Percentiles rank a stretch among this genome's conserved stretches.
Conservation (phyloP, 2,113 vertebrate genomes). For the Antennarius striatus region DNA sequence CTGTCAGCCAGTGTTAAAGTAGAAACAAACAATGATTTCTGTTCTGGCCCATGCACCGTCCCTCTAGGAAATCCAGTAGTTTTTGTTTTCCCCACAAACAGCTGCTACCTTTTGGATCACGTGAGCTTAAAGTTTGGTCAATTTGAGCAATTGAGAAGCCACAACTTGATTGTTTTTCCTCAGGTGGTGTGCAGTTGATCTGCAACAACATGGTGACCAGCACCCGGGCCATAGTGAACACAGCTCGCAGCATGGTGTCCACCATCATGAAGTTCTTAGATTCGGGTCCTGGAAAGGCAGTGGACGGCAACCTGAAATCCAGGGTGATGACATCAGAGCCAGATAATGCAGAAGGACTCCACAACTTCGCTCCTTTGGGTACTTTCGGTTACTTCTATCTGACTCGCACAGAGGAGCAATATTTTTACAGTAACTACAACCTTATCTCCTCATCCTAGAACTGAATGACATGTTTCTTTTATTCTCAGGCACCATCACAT, state of each 20-base stretch:
- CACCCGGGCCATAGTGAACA: constrained; percentile 98
- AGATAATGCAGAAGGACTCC: constrained; percentile 97
- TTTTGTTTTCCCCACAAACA: too few species aligned
- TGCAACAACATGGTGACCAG: constrained; percentile 99
- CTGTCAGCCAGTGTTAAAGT: too few species aligned
- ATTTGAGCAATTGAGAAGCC: background rate
- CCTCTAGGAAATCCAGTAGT: too few species aligned
- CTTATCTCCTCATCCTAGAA: background rate
- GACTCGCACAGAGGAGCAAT: background rate
- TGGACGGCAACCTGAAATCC: constrained; percentile 93
- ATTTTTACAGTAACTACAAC: background rate
- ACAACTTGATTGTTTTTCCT: constrained; percentile 1
- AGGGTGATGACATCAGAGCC: constrained; percentile 95
- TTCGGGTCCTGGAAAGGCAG: constrained; percentile 90
- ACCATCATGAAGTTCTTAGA: constrained; percentile 99
- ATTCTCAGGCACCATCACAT: constrained; percentile 93
- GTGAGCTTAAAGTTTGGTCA: background rate
- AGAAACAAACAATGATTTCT: too few species aligned
- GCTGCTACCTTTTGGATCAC: background rate
- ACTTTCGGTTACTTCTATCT: background rate
- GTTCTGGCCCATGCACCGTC: too few species aligned
- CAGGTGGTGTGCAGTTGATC: constrained; percentile 97
- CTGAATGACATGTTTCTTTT: background rate
- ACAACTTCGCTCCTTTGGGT: constrained; percentile 98
- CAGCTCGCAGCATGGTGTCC: constrained; percentile 98